Base-by-base conservation (phyloP, 2,113 vertebrate species). In the Rostratula benghalensis region DNA sequence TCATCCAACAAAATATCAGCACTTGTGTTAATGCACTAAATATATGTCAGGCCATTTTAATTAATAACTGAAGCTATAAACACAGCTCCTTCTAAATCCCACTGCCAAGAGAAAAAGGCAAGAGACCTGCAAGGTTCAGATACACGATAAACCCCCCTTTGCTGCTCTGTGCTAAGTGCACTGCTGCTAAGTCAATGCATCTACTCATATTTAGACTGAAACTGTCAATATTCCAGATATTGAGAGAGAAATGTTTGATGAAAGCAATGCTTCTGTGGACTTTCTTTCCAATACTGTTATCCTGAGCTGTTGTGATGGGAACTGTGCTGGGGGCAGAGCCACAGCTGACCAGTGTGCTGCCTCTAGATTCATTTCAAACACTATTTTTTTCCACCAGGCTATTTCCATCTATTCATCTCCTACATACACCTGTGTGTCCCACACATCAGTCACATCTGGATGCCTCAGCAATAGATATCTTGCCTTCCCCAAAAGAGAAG, bases 381-480 rank as follows among this genome's bases (percentile, higher is more conserved):
- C 16, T 3, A 60, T 60, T 60, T 21, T 46, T 46, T 10, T 18
- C 68, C 25, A 14, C 35, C 28, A 9, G 4, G 6, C 6, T 20
- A 51, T 61, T 84, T 4, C 68, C 22, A 16, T 35, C 31, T 81
- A 1, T 56, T 83, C 54, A 2, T 45, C 31, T 61, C 65, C 8
- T 24, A 0, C 3, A 7, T 1, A 3, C 24, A 50, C 31, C 37
- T 25, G 4, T 5, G 17, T 4, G 13, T 17, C 51, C 37, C 64
- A 31, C 60, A 45, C 1, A 0, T 41, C 53, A 45, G 0, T 41
- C 53, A 45, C 61, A 3, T 64, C 4, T n/a, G 77, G 43, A 3
- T 46, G 7, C 50, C 31, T 64, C 61, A 75, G 48, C 37, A 68
- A 73, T 1, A 80, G 11, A 18, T 2, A 4, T 7, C 9, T 33